Evolutionary conservation across 2,888 invertebrate species (phyloP), one percentile per base, ranked within the genome.

Genomic region (Diarsia dahlii): DNA sequence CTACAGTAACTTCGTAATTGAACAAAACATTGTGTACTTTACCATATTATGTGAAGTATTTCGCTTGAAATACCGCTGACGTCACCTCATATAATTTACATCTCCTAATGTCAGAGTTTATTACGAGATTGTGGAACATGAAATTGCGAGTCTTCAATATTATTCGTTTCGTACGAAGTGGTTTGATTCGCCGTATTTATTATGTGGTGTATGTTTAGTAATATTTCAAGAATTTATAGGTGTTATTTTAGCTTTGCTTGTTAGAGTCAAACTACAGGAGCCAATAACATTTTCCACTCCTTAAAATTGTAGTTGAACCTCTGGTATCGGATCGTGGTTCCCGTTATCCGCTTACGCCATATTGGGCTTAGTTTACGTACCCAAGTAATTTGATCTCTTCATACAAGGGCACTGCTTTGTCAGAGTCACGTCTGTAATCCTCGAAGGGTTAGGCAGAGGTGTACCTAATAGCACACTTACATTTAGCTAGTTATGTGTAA

Each of bases 41-140:
- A 58, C 28, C 23, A 28, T 58, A 58, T 8, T 6, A 56, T 23
- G 58, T 48, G 15, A 52, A 45, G 45, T 65, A 71, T 28, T 56
- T 66, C 39, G 28, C 15, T 48, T 72, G 58, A n/a, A 45, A 73
- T 70, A 73, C 23, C 18, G 69, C 28, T 72, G 76, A 69, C 68
- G 65, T 73, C 76, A 80, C 58, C 39, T 28, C 48, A 28, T 71
- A 71, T 56, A 72, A 63, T 80, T 81, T 70, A 58, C 70, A 76
- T 66, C 13, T 66, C 45, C 28, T n/a, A 39, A 52, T 67, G 46
- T 46, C 45, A 48, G 15, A 67, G 54, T 73, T 73, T 80, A 81
- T 80, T 58, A 76, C 69, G 8, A 48, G 66, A 63, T 39, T 50
- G 23, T 10, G 13, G 58, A 28, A 72, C 46, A 62, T 80, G 34